These are phyloP conservation scores for Staurois parvus DNA, from an alignment of 2,797 vertebrate genomes.

Conservation along the genomic window DNA sequence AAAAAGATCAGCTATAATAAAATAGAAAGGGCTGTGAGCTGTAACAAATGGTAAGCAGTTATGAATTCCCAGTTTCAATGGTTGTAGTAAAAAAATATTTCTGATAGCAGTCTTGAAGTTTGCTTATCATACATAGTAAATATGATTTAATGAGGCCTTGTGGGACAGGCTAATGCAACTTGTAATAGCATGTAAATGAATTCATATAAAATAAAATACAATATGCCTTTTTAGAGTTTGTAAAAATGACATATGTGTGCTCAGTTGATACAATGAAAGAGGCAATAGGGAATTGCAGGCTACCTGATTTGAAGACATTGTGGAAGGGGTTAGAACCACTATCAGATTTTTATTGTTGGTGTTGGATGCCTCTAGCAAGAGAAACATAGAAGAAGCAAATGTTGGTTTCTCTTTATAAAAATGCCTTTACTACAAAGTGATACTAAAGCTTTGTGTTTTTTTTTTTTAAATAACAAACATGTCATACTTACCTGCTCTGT, in stretches of 20 bases:
- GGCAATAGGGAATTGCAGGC: too few relatives aligned
- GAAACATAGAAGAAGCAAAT: too few relatives aligned
- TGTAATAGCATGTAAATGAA: conserved; percentile 7
- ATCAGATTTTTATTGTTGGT: too few relatives aligned
- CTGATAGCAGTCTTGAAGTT: conserved; percentile 1
- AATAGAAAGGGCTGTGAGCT: background rate
- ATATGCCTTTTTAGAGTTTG: conserved; percentile 2
- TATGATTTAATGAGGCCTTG: conserved; percentile 23
- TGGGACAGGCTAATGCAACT: background rate
- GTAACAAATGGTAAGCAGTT: background rate
- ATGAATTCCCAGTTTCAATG: background rate
- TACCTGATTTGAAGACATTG: too few relatives aligned
- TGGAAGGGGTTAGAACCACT: too few relatives aligned
- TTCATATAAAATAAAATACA: conserved; percentile 8
- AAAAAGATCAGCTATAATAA: background rate
- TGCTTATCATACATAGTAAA: conserved; percentile 2
- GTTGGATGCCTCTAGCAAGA: too few relatives aligned
- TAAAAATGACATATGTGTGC: conserved; percentile 13
- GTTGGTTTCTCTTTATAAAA: too few relatives aligned
- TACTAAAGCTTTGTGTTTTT: too few relatives aligned
- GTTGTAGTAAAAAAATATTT: background rate
- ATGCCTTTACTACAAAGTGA: too few relatives aligned
- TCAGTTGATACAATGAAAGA: background rate
- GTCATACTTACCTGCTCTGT: too few relatives aligned
- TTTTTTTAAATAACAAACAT: too few relatives aligned